These are phyloP conservation scores for Panagrolaimus sp. DNA, from an alignment of 1,140 invertebrate genomes.

Conservation along the genomic window DNA sequence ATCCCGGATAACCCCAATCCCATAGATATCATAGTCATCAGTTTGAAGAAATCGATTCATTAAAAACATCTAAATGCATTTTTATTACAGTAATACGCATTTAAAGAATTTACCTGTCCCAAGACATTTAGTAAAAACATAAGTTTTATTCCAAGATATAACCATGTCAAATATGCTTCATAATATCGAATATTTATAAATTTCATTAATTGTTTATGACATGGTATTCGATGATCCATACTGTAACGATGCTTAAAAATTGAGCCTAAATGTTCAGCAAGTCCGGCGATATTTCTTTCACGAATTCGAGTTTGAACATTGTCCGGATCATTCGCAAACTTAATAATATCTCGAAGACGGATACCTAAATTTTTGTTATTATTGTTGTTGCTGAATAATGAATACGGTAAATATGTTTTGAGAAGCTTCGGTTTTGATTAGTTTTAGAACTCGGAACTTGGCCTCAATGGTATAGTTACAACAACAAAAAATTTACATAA, in stretches of 20 bases:
- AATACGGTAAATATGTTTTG: too few species aligned
- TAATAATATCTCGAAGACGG: constrained; percentile 53
- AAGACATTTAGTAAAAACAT: constrained; percentile 54
- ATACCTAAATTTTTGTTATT: constrained; percentile 35
- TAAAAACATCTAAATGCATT: constrained; percentile 60
- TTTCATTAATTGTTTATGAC: constrained; percentile 39
- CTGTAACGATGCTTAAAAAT: constrained; percentile 54
- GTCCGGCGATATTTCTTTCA: constrained; percentile 30
- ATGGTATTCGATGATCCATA: constrained; percentile 45
- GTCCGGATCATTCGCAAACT: constrained; percentile 52
- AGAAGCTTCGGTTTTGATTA: too few species aligned
- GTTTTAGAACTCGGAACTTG: too few species aligned
- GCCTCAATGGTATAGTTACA: too few species aligned
- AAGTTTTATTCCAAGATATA: constrained; percentile 54
- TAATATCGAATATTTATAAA: constrained; percentile 56
- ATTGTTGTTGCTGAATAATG: too few species aligned
- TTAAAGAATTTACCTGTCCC: constrained; percentile 37
- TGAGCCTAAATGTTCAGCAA: constrained; percentile 53
- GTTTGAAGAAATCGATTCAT: constrained; percentile 63
- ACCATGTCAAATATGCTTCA: constrained; percentile 55
- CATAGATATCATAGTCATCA: constrained; percentile 60
- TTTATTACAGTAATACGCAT: too few species aligned
- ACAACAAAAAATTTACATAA: too few species aligned
- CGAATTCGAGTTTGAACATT: constrained; percentile 53
- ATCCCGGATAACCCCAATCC: constrained; percentile 52